Evolutionary conservation across 2,888 invertebrate species (phyloP), one percentile per base, ranked within the genome.

Genomic region (Rambutsinella grinnellia): DNA sequence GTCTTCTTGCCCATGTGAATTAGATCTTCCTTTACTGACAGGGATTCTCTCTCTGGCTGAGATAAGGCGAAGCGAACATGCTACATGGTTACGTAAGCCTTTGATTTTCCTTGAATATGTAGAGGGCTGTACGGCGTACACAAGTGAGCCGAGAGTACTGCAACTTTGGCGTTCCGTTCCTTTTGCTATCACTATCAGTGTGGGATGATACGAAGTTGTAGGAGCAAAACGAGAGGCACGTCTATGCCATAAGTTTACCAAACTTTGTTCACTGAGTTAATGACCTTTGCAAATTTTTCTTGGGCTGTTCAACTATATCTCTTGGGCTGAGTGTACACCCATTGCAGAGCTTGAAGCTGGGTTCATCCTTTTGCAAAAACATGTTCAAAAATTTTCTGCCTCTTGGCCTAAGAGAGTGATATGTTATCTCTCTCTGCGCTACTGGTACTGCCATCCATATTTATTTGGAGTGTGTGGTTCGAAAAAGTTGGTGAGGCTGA

Each of bases 211-310:
- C 8, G 54, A 54, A 54, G 13, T n/a, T 8, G 36, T 36, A 36
- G 36, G 21, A 54, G 54, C 54, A 54, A 8, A 19, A 54, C 21
- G 21, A 15, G 17, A 8, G 21, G 23, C 54, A 54, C 65, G n/a
- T n/a, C n/a, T n/a, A n/a, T n/a, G n/a, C n/a, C n/a, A n/a, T n/a
- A 69, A 76, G 76, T 76, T 76, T 76, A 76, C 76, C 76, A 76
- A 76, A 69, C 76, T 76, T 76, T 76, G 76, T 69, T 69, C 78
- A 74, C 76, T 80, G 80, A 80, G 82, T 82, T 82, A 82, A 82
- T 82, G 82, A 82, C 82, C 82, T 82, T 82, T 80, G 82, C 82
- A 79, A 81, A 79, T 74, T 78, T 72, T 79, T 76, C 63, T 68
- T 57, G 74, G 74, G 78, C 71, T 68, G 67, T 76, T 71, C 72